These are phyloP conservation scores for Jaculus jaculus DNA, from an alignment of 2,113 vertebrate species.

Conservation along the genomic window DNA sequence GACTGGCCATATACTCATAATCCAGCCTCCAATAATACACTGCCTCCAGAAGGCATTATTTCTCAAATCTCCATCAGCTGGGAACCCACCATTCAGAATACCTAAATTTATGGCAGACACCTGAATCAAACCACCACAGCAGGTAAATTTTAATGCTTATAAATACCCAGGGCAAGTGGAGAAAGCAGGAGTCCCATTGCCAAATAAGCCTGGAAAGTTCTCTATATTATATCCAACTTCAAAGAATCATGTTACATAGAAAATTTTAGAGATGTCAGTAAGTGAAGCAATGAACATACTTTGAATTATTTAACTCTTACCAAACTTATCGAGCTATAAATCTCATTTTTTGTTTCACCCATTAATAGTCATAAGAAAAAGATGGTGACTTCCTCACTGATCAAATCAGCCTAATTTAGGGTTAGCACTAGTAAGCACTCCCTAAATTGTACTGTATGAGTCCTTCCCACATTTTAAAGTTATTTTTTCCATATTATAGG, in stretches of 20 bases:
- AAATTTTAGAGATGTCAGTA: not conserved
- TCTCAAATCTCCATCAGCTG: too few relatives aligned
- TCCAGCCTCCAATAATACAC: too few relatives aligned
- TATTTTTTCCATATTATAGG: constrained; percentile 36
- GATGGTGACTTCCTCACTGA: not conserved
- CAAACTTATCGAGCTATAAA: not conserved
- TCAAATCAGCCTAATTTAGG: not conserved
- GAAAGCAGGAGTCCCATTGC: not conserved
- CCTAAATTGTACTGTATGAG: not conserved
- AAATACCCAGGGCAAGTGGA: not conserved
- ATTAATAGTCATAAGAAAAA: not conserved
- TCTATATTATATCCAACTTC: not conserved
- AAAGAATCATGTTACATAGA: not conserved
- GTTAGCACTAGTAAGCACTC: not conserved
- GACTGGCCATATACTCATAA: too few relatives aligned
- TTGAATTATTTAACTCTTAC: not conserved
- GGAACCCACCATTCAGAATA: too few relatives aligned
- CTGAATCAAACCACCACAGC: too few relatives aligned
- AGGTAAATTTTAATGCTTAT: not conserved
- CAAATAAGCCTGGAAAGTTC: constrained; percentile 33
- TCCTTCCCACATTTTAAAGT: constrained; percentile 48
- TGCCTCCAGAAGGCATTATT: too few relatives aligned
- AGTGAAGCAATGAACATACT: constrained; percentile 12
- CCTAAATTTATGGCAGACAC: too few relatives aligned
- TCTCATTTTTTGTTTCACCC: not conserved